A percentile compares a stretch with the other conserved stretches of the same genome.
Conservation (phyloP, 2,113 vertebrate species). For the Chlorocebus sabaeus region DNA sequence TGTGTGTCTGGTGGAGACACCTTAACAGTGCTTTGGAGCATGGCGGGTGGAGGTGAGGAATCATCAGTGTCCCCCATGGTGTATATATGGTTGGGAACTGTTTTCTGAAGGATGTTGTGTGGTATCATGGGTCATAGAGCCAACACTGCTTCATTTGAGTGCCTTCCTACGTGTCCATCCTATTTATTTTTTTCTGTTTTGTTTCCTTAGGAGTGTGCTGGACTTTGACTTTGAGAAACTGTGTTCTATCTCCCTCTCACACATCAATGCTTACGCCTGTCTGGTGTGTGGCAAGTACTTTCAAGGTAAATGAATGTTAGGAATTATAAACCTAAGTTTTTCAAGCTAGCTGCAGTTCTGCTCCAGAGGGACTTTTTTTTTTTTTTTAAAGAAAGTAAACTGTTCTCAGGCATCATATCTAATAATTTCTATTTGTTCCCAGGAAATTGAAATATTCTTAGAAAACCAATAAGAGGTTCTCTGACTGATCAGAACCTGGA, state of each 20-base stretch:
- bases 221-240: conserved; percentile 99
- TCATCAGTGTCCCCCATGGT: not conserved
- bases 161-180: not conserved
- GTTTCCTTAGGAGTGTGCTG: conserved; percentile 89
- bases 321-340: not conserved
- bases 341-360: not conserved
- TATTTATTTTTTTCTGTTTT: not conserved
- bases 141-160: not conserved
- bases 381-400: not conserved
- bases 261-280: conserved; percentile 97
- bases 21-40: not conserved
- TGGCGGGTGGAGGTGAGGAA: not conserved
- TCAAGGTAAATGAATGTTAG: conserved; percentile 86
- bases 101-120: not conserved
- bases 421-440: not conserved
- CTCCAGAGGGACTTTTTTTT: not conserved
- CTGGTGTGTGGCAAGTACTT: conserved; percentile 98
- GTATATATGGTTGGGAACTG: not conserved
- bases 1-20: not conserved
- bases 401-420: not conserved
- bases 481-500: not conserved
- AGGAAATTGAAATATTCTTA: not conserved
- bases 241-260: conserved; percentile 96
- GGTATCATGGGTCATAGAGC: not conserved
- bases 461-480: not conserved